Evolutionary conservation across 1,140 invertebrate genomes (phyloP).

Genomic region (Nebria ingens): DNA sequence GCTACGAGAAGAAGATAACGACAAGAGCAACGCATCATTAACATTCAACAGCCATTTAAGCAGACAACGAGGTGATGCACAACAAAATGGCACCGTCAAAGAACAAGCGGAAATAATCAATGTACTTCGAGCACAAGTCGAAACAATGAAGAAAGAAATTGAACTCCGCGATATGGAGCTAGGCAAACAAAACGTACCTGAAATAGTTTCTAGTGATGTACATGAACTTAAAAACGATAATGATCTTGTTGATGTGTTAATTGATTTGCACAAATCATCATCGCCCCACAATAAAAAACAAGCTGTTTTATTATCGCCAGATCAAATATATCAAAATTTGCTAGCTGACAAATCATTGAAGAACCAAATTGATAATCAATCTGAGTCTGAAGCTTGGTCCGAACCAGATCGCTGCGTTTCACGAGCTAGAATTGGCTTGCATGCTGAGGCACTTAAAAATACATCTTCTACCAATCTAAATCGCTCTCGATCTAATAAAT

Average conservation of each 20-base stretch:
- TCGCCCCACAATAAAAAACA: background rate
- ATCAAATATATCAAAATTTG: background rate
- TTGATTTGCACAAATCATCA: background rate
- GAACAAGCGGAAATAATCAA: slow-evolving; percentile 30
- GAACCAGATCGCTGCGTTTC: slow-evolving; percentile 74
- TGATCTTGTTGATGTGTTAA: slow-evolving; percentile 12
- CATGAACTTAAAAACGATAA: slow-evolving; percentile 11
- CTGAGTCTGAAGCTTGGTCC: slow-evolving; percentile 69
- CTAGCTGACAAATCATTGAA: slow-evolving; percentile 15
- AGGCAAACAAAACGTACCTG: slow-evolving; percentile 24
- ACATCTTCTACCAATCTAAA: slow-evolving; percentile 26
- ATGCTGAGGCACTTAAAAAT: slow-evolving; percentile 27
- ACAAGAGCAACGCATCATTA: slow-evolving; percentile 24
- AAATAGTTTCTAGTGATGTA: background rate
- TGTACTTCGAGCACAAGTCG: slow-evolving; percentile 29
- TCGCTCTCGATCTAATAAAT: slow-evolving; percentile 16
- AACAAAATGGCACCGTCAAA: slow-evolving; percentile 24
- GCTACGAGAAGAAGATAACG: slow-evolving; percentile 15
- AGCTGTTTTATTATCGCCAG: background rate
- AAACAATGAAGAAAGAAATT: slow-evolving; percentile 35
- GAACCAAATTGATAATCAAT: slow-evolving; percentile 39
- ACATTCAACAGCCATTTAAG: slow-evolving; percentile 29
- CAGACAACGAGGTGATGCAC: slow-evolving; percentile 19
- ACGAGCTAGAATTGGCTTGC: slow-evolving; percentile 61
- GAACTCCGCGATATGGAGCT: slow-evolving; percentile 36